Evolutionary conservation across 2,888 invertebrate species (phyloP).

Genomic region (Caenorhabditis sp.): DNA sequence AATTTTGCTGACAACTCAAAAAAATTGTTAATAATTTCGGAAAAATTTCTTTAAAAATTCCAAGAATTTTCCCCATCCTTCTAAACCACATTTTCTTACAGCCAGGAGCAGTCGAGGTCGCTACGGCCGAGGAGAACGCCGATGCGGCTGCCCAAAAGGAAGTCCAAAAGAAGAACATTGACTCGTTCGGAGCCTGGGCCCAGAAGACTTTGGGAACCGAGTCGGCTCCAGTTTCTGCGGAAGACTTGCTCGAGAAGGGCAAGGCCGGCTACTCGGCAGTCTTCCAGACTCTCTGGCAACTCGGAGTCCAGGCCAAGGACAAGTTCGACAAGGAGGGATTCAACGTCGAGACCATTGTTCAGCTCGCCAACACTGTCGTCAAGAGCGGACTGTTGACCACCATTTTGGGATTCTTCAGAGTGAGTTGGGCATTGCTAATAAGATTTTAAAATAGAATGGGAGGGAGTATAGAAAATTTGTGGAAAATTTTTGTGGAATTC

Average conservation of each 20-base stretch:
- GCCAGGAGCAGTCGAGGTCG: slow-evolving; percentile 65
- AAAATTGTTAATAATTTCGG: too few species aligned
- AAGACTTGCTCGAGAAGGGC: slow-evolving; percentile 81
- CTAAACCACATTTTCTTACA: too few species aligned
- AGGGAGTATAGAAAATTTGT: too few species aligned
- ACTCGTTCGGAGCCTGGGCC: slow-evolving; percentile 78
- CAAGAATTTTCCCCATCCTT: too few species aligned
- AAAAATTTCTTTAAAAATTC: too few species aligned
- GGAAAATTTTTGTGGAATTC: too few species aligned
- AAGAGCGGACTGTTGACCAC: slow-evolving; percentile 74
- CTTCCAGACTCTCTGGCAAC: slow-evolving; percentile 78
- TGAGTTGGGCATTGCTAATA: too few species aligned
- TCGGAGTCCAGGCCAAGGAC: slow-evolving; percentile 73
- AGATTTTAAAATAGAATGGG: too few species aligned
- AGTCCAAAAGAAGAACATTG: slow-evolving; percentile 78
- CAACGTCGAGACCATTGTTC: slow-evolving; percentile 74
- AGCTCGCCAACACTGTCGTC: slow-evolving; percentile 71
- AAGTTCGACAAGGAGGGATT: slow-evolving; percentile 73
- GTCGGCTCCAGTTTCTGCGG: slow-evolving; percentile 74
- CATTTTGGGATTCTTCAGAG: slow-evolving; percentile 79
- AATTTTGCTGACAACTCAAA: too few species aligned
- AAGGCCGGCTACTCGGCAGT: slow-evolving; percentile 79
- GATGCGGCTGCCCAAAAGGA: slow-evolving; percentile 79
- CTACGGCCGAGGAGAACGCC: slow-evolving; percentile 73
- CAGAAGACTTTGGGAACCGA: slow-evolving; percentile 73